Conservation (phyloP, 2,888 invertebrate genomes). For the Chymomyza fuscimana region DNA sequence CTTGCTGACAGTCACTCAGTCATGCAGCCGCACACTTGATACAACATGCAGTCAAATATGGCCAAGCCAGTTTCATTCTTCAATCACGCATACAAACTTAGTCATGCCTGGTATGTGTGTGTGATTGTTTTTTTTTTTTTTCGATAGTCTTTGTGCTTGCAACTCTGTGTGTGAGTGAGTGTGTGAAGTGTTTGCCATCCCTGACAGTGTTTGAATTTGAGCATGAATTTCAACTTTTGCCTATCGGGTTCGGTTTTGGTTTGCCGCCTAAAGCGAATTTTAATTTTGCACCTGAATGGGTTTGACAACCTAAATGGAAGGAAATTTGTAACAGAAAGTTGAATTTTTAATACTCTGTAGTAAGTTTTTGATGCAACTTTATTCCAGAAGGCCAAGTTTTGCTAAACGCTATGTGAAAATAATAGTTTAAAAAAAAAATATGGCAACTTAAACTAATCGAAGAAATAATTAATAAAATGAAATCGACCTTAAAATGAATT, state of each 20-base stretch:
- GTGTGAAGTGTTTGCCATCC: background rate
- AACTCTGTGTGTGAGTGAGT: background rate
- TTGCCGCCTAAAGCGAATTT: conserved; percentile 40
- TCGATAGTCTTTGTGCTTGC: background rate
- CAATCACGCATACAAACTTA: conserved; percentile 37
- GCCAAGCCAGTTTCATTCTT: background rate
- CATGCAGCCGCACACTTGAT: conserved; percentile 53
- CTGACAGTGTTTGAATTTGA: background rate
- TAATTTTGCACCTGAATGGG: conserved; percentile 67
- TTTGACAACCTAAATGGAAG: conserved; percentile 13
- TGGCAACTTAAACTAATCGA: no score
- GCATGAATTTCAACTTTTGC: background rate
- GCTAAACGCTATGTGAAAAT: no score
- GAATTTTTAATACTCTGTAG: no score
- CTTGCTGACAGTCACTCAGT: conserved; percentile 66
- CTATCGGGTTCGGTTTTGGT: background rate
- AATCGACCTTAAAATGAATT: no score
- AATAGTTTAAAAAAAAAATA: no score
- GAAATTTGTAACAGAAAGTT: no score
- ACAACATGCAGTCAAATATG: conserved; percentile 3
- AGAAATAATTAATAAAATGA: no score
- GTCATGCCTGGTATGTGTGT: conserved; percentile 29
- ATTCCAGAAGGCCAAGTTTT: no score
- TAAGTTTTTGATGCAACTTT: no score
- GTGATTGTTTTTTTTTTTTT: background rate